phyloP scores from a whole-genome alignment of 1,140 invertebrate genomes.

The Ruditapes philippinarum region DNA sequence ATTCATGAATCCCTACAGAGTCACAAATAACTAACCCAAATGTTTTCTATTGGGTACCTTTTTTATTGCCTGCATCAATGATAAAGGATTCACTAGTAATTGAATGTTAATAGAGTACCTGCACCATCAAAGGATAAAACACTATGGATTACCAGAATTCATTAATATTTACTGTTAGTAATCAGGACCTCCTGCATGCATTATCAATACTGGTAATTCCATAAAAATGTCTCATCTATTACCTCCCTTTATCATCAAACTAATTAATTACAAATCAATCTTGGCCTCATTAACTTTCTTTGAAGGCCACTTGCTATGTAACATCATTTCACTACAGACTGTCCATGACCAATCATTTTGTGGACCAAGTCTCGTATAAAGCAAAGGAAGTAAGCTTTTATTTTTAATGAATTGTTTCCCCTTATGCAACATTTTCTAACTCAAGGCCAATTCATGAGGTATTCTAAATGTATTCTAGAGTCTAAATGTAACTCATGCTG shows the following conservation, averaged over 20 bases:
- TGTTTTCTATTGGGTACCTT: not conserved
- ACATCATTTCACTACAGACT: not conserved
- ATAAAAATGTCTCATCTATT: not conserved
- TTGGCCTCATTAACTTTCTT: not conserved
- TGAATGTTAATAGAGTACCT: not conserved
- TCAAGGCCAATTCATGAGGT: not conserved
- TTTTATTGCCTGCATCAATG: not conserved
- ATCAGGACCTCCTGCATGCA: not conserved
- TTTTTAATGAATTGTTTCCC: not conserved
- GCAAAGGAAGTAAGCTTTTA: not conserved
- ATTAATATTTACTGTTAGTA: constrained; percentile 18
- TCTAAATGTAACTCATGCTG: too few relatives aligned
- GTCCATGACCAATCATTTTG: not conserved
- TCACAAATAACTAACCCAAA: not conserved
- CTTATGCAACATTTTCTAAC: constrained; percentile 8
- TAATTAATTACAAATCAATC: not conserved
- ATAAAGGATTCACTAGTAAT: not conserved
- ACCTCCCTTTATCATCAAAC: not conserved
- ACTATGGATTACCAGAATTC: not conserved
- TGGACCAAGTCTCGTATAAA: not conserved
- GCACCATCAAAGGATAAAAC: constrained; percentile 3
- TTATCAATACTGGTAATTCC: not conserved
- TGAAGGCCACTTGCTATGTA: not conserved
- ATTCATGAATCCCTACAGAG: not conserved
- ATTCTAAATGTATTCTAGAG: not conserved